Evolutionary conservation across 2,113 vertebrate genomes (phyloP), one percentile per base, ranked within the genome.

Genomic region (Electrona antarctica): DNA sequence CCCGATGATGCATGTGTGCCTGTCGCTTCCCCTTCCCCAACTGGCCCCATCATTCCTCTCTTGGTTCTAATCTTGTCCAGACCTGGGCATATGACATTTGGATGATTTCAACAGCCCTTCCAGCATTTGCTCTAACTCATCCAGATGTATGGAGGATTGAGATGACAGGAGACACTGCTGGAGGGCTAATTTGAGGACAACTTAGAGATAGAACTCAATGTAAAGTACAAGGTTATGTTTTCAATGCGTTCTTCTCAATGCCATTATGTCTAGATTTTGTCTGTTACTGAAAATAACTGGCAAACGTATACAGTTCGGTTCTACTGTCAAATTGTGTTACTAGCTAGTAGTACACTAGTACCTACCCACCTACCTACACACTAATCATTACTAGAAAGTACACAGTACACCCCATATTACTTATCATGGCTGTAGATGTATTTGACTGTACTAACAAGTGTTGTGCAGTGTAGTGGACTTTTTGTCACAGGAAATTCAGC

Each of bases 51-150:
- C 72, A 80, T 1, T 83, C 61, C 0, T 85, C 81, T 2, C 69
- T 73, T 6, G 93, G 92, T 15, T 76, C 77, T 0, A 88, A 90
- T 45, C 88, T 94, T 0, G 84, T 93, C 51, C 71, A 90, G 77
- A 85, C 85, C 0, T 94, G 90, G 87, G 91, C 87, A 21, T 92
- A 94, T 58, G 85, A 94, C 81, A 70, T 67, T 61, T 63, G n/a
- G 14, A 50, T 65, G 66, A 55, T 58, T 70, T 52, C 49, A 13
- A 80, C 48, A 60, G 10, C 1, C 12, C 0, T 6, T 66, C 46
- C 47, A 71, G 50, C 54, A 48, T 49, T 69, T 63, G 33, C 66
- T 52, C 28, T 51, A 48, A 54, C 33, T 41, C 33, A 41, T 41
- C 33, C 33, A 41, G 33, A 41, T 41, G 33, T 41, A 41, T 41